Evolutionary conservation across 2,888 invertebrate species (phyloP), one percentile per base, ranked within the genome.

Genomic region (Tanaodytes sp.): DNA sequence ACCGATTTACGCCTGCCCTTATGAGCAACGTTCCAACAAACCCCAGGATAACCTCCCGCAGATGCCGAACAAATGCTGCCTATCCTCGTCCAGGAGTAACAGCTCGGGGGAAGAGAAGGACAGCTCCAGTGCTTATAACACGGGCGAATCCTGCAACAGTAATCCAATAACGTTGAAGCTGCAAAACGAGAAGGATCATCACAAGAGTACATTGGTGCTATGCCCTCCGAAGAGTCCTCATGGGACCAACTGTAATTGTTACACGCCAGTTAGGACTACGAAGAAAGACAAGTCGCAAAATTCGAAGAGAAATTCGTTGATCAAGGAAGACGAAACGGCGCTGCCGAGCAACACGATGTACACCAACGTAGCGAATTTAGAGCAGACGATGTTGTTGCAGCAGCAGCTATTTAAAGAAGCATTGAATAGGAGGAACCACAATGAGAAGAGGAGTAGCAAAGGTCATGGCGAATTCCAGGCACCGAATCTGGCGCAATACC

Each of bases 131-230:
- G 92, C 92, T 46, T 92, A 92, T 81, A 92, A 92, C 78, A 92
- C 92, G 1, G 91, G 91, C 1, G 92, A 91, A 57, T 91, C 91
- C n/a, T 91, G 91, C 77, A 89, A 91, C 74, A 91, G 91, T 77
- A 89, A 88, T 78, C 89, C 88, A 5, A 79, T 89, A 11, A 88
- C 88, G 2, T 80, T 88, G 68, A 87, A 89, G 73, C 81, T 89
- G 15, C 85, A 86, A 33, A 85, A 84, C 18, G 82, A 85, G 40
- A 84, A 84, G 64, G 82, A 85, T 40, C 85, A 85, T 66, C 86
- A 86, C 43, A 80, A 79, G 20, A 84, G 84, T 40, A 83, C 84
- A 0, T 36, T 84, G 51, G 81, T 83, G 0, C 71, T 84, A 0
- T 82, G 82, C 40, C 77, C 82, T 0, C 80, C 82, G 2, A 77